These are phyloP conservation scores for Lumbricus terrestris DNA, from an alignment of 2,888 invertebrate species.

Conservation along the genomic window DNA sequence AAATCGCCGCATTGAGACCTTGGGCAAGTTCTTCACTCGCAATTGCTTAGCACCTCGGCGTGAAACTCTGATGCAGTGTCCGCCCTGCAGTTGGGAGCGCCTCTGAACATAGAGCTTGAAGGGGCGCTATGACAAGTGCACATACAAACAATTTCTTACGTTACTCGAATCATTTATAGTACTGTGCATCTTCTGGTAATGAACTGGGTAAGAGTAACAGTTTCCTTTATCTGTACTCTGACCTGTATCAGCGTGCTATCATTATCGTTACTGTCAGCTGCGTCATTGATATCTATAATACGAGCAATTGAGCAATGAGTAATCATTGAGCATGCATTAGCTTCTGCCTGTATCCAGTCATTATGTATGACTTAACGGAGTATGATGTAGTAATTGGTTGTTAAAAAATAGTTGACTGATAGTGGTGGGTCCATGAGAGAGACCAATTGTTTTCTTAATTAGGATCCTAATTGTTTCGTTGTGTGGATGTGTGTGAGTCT, in stretches of 20 bases:
- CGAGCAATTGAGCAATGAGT: neutral
- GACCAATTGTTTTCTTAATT: neutral
- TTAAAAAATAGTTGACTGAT: neutral
- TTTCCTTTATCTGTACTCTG: neutral
- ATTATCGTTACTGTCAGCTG: neutral
- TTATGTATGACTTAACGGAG: neutral
- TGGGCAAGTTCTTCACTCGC: too few species aligned
- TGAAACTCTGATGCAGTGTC: too few species aligned
- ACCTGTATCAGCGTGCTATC: too few species aligned
- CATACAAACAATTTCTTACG: too few species aligned
- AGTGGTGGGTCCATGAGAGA: neutral
- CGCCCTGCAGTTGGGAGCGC: too few species aligned
- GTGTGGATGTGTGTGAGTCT: neutral
- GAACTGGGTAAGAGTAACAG: neutral
- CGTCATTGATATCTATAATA: neutral
- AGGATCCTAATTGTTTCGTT: neutral
- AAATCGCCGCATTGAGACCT: too few species aligned
- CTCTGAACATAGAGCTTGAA: too few species aligned
- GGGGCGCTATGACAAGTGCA: too few species aligned
- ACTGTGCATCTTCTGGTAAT: neutral
- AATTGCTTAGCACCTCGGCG: too few species aligned
- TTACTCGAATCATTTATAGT: neutral
- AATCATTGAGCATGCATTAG: too few species aligned
- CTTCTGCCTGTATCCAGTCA: neutral
- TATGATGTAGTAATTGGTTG: neutral